These are phyloP conservation scores for Otolemur crassicaudatus DNA, from an alignment of 2,797 vertebrate species.

Conservation along the genomic window DNA sequence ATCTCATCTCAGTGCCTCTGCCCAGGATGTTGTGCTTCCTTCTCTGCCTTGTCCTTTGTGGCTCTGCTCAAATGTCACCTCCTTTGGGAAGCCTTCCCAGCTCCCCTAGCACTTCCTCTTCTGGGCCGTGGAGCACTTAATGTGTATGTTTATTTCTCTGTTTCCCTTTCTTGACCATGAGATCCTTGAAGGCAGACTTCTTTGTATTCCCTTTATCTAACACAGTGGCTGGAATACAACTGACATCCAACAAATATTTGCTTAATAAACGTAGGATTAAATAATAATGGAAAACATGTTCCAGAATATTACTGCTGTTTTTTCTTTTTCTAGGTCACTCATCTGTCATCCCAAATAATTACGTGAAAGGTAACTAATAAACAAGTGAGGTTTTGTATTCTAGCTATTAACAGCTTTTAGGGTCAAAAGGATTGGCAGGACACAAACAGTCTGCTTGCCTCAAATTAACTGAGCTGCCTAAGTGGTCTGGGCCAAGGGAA, in stretches of 20 bases:
- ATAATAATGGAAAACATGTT: slow-evolving; percentile 22
- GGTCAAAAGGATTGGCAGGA: background rate
- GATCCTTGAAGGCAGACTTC: slow-evolving; percentile 24
- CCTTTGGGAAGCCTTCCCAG: background rate
- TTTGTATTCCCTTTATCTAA: slow-evolving; percentile 23
- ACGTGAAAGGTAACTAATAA: background rate
- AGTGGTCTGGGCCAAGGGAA: background rate
- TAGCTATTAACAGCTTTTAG: background rate
- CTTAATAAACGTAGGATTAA: slow-evolving; percentile 45
- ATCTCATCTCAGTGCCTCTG: background rate
- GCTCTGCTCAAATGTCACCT: background rate
- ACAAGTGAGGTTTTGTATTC: slow-evolving; percentile 14
- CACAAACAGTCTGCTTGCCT: slow-evolving; percentile 23
- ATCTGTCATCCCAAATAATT: background rate
- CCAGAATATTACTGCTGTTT: slow-evolving; percentile 12
- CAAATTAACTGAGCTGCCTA: background rate
- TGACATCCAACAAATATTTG: background rate
- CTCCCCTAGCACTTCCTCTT: background rate
- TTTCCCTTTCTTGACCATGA: background rate
- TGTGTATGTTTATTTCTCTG: background rate
- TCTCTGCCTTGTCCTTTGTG: background rate
- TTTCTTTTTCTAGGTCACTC: slow-evolving; percentile 43
- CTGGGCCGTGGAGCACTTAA: background rate
- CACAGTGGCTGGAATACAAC: background rate
- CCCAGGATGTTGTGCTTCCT: background rate